Evolutionary conservation across 30 jellyfish, hydroid and myxozoan species (phyloP).

Genomic region (Hydractinia echinata): DNA sequence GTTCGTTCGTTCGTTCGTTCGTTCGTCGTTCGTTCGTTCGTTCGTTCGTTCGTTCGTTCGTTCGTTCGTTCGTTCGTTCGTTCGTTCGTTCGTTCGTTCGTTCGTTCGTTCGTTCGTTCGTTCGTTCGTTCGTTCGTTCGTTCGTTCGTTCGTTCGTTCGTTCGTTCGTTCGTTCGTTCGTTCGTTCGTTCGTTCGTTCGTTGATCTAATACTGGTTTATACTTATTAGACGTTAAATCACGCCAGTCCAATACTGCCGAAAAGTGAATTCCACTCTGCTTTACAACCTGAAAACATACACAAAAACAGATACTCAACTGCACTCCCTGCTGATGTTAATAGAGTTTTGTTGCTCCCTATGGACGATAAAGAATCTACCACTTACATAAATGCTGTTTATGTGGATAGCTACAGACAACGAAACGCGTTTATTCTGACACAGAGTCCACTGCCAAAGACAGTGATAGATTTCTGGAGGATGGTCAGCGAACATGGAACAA

Average conservation of each 20-base stretch:
- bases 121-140: background rate
- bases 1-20: background rate
- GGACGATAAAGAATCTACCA: slow-evolving; percentile 71
- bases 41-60: background rate
- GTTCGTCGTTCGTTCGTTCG: background rate
- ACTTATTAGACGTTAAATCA: slow-evolving; percentile 55
- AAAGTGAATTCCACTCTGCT: slow-evolving; percentile 53
- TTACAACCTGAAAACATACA: slow-evolving; percentile 53
- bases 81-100: no score
- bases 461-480: slow-evolving; percentile 87
- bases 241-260: slow-evolving; percentile 74
- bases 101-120: background rate
- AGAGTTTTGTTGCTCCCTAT: slow-evolving; percentile 64
- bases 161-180: background rate
- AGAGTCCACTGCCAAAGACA: slow-evolving; percentile 80
- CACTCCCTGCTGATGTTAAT: slow-evolving; percentile 73
- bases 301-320: slow-evolving; percentile 72
- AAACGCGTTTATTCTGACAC: slow-evolving; percentile 75
- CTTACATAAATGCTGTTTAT: slow-evolving; percentile 85
- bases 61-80: background rate
- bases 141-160: background rate
- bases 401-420: slow-evolving; percentile 54
- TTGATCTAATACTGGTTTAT: background rate
- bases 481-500: slow-evolving; percentile 85
- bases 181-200: background rate